phyloP scores from a whole-genome alignment of 2,113 vertebrate species.

The Muntiacus muntjak region DNA sequence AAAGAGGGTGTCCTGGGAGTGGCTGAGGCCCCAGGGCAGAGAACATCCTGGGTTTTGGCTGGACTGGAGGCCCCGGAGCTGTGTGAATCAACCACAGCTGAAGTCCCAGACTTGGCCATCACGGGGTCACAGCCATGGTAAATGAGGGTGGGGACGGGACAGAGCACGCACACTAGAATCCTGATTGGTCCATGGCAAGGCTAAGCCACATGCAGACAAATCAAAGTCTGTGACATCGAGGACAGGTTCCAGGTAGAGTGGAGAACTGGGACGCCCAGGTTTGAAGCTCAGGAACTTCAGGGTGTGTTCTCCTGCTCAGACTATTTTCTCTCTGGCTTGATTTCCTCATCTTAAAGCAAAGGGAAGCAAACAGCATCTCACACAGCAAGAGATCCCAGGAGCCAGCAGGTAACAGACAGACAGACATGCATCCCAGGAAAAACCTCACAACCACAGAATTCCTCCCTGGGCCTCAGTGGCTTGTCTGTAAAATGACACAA shows the following conservation, averaged over 20 bases:
- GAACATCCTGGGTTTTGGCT: background rate
- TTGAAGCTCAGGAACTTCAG: too few relatives aligned
- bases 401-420: too few relatives aligned
- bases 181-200: fast-evolving
- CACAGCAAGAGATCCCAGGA: background rate
- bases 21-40: background rate
- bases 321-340: background rate
- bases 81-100: fast-evolving
- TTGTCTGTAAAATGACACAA: fast-evolving
- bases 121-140: background rate
- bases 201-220: fast-evolving
- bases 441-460: fast-evolving
- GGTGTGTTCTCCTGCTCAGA: background rate
- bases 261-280: background rate
- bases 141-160: too few relatives aligned
- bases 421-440: background rate
- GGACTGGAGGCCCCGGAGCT: background rate
- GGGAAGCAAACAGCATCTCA: background rate
- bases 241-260: fast-evolving
- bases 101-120: too few relatives aligned
- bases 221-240: fast-evolving
- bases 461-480: background rate
- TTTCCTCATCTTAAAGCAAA: background rate
- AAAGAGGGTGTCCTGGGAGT: background rate
- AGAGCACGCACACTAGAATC: fast-evolving